Evolutionary conservation across 2,113 vertebrate species (phyloP).

Genomic region (Fregata magnificens): DNA sequence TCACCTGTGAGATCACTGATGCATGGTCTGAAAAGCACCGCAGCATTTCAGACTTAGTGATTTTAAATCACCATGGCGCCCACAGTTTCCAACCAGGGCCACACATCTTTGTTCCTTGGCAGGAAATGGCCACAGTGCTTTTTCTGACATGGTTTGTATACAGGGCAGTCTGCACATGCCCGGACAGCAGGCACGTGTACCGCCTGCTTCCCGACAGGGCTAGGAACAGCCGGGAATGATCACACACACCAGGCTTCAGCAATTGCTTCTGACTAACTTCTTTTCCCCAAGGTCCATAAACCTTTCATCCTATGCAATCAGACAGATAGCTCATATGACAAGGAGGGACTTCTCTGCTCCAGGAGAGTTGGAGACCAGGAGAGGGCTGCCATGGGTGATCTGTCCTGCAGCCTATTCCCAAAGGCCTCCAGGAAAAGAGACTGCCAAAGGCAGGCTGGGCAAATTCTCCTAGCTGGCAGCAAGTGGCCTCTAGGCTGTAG

Average conservation of each 20-base stretch:
- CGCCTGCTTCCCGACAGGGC: neutral
- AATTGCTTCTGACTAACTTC: neutral
- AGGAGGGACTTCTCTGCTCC: neutral
- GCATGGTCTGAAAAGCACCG: neutral
- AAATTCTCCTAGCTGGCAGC: neutral
- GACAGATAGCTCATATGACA: rapidly evolving
- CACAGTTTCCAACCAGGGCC: neutral
- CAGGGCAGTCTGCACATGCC: neutral
- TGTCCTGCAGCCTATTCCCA: neutral
- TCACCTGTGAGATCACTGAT: neutral
- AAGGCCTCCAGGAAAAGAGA: neutral
- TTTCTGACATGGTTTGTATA: rapidly evolving
- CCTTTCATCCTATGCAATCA: neutral
- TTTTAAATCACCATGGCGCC: neutral
- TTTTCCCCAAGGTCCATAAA: neutral
- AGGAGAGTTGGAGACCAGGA: neutral
- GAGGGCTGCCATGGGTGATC: neutral
- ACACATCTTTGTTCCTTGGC: neutral
- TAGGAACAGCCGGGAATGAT: neutral
- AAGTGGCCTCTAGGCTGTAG: neutral
- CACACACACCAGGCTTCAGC: neutral
- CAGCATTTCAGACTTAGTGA: neutral
- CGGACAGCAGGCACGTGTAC: rapidly evolving
- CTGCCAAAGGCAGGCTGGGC: neutral
- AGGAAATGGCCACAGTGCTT: neutral